A percentile compares a stretch with the other conserved stretches of the same genome.
These are phyloP conservation scores for Odontomyia ornata DNA, from an alignment of 2,888 invertebrate species.

Conservation along the genomic window DNA sequence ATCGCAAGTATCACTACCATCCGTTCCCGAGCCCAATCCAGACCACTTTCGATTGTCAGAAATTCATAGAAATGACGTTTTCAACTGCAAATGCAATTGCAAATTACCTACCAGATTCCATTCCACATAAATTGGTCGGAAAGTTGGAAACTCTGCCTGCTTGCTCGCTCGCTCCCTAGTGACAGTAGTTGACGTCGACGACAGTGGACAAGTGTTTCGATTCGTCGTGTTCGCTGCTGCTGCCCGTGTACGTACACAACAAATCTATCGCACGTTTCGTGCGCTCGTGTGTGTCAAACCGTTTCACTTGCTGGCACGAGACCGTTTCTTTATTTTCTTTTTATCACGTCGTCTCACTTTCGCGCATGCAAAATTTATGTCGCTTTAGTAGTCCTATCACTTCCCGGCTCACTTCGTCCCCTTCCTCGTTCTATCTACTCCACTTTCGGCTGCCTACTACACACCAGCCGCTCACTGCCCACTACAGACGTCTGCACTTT, in stretches of 20 bases:
- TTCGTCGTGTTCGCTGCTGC: not conserved
- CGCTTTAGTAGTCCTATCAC: not conserved
- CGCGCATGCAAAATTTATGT: conserved; percentile 15
- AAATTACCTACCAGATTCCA: conserved; percentile 54
- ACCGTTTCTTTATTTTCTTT: not conserved
- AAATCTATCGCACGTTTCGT: not conserved
- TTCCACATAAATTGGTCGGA: conserved; percentile 47
- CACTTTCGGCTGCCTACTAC: not conserved
- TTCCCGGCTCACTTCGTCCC: not conserved
- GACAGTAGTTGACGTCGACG: conserved; percentile 23
- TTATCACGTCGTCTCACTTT: conserved; percentile 35
- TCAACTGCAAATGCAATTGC: conserved; percentile 61
- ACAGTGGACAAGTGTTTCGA: conserved; percentile 37
- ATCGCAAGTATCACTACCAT: not conserved
- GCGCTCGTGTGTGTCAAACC: conserved; percentile 10
- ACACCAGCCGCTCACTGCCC: not conserved
- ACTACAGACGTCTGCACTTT: not conserved
- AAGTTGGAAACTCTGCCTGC: conserved; percentile 38
- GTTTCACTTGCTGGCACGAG: conserved; percentile 37
- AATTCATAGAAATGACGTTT: conserved; percentile 53
- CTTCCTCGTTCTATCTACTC: not conserved
- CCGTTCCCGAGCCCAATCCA: not conserved
- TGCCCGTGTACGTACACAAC: conserved; percentile 9
- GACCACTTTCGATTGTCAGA: conserved; percentile 14
- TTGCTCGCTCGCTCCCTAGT: conserved; percentile 12